Percentiles rank a stretch among this genome's conserved stretches.
These are phyloP conservation scores for Ispidina picta DNA, from an alignment of 2,797 vertebrate genomes.

Conservation along the genomic window DNA sequence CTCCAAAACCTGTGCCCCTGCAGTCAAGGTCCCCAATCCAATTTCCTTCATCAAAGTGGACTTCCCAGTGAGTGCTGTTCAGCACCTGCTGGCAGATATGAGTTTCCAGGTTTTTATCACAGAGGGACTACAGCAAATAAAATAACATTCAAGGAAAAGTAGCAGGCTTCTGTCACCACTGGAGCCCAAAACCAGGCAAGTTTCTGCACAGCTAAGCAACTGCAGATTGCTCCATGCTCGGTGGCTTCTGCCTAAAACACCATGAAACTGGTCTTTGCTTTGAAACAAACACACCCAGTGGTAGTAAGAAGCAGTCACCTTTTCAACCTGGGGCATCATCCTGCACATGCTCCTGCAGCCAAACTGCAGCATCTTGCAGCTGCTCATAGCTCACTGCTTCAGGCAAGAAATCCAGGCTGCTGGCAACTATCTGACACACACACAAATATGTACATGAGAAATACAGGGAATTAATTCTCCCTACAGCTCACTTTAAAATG, in stretches of 20 bases:
- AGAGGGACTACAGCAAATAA: background rate
- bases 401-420: background rate
- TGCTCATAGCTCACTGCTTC: background rate
- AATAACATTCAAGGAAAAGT: background rate
- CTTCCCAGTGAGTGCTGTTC: background rate
- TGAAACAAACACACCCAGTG: background rate
- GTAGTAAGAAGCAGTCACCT: background rate
- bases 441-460: background rate
- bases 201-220: background rate
- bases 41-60: background rate
- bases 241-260: background rate
- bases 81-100: background rate
- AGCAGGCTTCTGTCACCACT: background rate
- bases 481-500: background rate
- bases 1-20: background rate
- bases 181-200: background rate
- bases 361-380: background rate
- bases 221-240: too few relatives aligned
- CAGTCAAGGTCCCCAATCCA: background rate
- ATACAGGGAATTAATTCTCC: background rate
- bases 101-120: background rate
- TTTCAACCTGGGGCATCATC: background rate
- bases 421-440: background rate
- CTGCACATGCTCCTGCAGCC: rapidly evolving
- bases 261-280: background rate